These are phyloP conservation scores for Pteropus rufus DNA, from an alignment of 2,797 vertebrate species.

Conservation along the genomic window DNA sequence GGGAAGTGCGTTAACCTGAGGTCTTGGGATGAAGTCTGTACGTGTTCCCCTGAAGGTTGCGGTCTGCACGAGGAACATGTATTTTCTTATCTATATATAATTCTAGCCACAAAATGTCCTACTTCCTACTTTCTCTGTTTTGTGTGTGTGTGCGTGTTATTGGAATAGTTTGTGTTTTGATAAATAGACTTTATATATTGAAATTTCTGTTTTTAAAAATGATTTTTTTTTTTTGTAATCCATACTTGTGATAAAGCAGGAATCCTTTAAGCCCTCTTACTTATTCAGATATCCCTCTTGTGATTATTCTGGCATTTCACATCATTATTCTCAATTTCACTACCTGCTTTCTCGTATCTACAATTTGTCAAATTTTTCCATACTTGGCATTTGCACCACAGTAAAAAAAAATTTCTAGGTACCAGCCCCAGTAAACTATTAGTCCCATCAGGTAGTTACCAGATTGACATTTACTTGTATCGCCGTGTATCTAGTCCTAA, in stretches of 20 bases:
- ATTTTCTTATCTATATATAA: background rate
- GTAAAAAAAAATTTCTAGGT: slow-evolving; percentile 27
- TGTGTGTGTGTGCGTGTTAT: no score
- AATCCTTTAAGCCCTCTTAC: background rate
- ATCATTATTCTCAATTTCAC: background rate
- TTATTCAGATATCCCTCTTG: background rate
- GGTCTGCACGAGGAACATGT: background rate
- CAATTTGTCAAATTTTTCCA: slow-evolving; percentile 11
- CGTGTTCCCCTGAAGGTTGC: background rate
- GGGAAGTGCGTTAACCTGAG: background rate
- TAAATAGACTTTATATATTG: background rate
- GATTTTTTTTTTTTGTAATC: background rate
- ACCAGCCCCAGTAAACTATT: slow-evolving; percentile 20
- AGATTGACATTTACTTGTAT: slow-evolving; percentile 43
- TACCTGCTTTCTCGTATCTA: slow-evolving; percentile 17
- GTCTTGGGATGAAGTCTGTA: background rate
- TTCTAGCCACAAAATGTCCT: background rate
- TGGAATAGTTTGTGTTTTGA: background rate
- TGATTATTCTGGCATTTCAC: slow-evolving; percentile 44
- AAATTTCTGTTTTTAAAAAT: slow-evolving; percentile 13
- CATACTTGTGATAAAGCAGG: background rate
- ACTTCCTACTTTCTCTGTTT: background rate
- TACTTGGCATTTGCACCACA: slow-evolving; percentile 38
- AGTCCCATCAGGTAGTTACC: background rate
- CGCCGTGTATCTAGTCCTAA: background rate